Evolutionary conservation across 2,888 invertebrate genomes (phyloP), one percentile per base, ranked within the genome.

Genomic region (Zygaena filipendulae): DNA sequence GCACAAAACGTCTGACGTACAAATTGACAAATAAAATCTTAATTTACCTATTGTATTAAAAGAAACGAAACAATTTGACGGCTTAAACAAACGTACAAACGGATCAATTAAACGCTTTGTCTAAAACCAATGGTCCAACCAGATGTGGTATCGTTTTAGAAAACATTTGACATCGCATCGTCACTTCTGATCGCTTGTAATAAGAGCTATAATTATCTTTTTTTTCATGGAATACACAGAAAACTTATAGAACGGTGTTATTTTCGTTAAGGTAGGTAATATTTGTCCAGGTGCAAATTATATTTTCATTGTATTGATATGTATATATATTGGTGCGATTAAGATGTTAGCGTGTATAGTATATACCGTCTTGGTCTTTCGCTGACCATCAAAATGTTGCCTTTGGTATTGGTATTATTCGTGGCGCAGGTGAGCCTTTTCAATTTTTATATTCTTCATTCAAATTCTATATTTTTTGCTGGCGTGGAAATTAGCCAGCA

Each of bases 371-470:
- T 59, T 59, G 69, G 70, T 68, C 60, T 27, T 8, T 39, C 8
- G 36, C 19, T 51, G 70, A 67, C 66, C 68, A 59, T 42, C 60
- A 69, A 45, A 47, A 77, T 77, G 77, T 49, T 71, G 68, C 57
- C 60, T 33, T 32, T 70, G 45, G 48, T 57, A 40, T 48, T 74
- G 58, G 59, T 71, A 38, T 46, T 72, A 35, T 46, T 71, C 45
- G 40, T 60, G 42, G 70, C 62, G 39, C 39, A 64, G 48, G 77
- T 77, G 42, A 74, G 77, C 62, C 13, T 21, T 36, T 42, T 39
- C 38, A 33, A 37, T 14, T 33, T 33, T 29, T 25, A 25, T 26
- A 10, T 26, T n/a, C n/a, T n/a, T n/a, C n/a, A n/a, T n/a, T n/a
- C n/a, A n/a, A n/a, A n/a, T n/a, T n/a, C n/a, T n/a, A n/a, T n/a